Evolutionary conservation across 2,113 vertebrate genomes (phyloP), one percentile per base, ranked within the genome.

Genomic region (Myiopsitta monachus): DNA sequence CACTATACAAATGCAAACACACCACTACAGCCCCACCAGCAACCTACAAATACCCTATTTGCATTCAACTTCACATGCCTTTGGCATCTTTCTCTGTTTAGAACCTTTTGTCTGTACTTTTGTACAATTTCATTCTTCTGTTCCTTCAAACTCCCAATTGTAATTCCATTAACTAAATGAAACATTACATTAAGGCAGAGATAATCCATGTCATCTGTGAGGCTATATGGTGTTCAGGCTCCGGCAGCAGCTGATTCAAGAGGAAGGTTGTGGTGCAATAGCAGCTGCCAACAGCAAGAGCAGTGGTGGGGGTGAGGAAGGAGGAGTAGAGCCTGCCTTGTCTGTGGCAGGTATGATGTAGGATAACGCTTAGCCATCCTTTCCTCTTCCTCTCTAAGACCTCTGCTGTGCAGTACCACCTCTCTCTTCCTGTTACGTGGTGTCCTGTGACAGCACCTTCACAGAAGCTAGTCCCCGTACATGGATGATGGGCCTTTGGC

Each of bases 371-470:
- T 13, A 43, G 19, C 36, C 33, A 66, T 31, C 23, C 66, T 10
- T 9, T 28, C 21, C 7, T 64, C 41, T 38, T 61, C 59, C 38
- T 73, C 7, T 41, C 33, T 44, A 24, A 18, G 16, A 46, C 4
- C 31, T n/a, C 51, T 2, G 0, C 43, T 39, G 1, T 9, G 38
- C 26, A 74, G 10, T 24, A 17, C 12, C 28, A 10, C 11, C 12
- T 57, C 28, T 17, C 5, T 22, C n/a, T 38, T 66, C 18, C 28
- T 47, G 38, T 28, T 26, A 17, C 2, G 0, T 0, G 0, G 22
- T 28, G 30, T 17, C 43, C 17, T 31, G 66, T 41, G 19, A 36
- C 38, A 64, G 31, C 18, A 0, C 3, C 11, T 39, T 24, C 54
- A 33, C 47, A 54, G 21, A 31, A 12, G 19, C 15, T 46, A 7